Evolutionary conservation across 1,140 invertebrate species (phyloP).

Genomic region (Drosophila micromelanica): DNA sequence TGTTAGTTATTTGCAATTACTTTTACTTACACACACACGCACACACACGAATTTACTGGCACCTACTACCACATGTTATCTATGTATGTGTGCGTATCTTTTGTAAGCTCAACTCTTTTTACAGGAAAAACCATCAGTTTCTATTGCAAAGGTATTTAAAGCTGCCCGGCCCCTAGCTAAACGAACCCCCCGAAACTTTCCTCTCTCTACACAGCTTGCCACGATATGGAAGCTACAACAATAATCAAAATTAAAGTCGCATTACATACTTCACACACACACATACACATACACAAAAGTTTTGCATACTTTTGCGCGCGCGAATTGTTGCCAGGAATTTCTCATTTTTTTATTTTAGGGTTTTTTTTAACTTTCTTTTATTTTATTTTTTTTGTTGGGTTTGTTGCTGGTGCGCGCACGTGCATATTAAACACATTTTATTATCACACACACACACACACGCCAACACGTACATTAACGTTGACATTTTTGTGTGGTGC

Average conservation of each 20-base stretch:
- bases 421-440: constrained; percentile 77
- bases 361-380: constrained; percentile 14
- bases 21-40: constrained; percentile 22
- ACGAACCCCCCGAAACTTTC: background rate
- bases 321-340: constrained; percentile 34
- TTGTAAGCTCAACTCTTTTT: constrained; percentile 83
- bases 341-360: too few relatives aligned
- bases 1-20: constrained; percentile 26
- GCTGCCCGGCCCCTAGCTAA: constrained; percentile 55
- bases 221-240: constrained; percentile 34
- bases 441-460: constrained; percentile 55
- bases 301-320: constrained; percentile 54
- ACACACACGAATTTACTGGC: constrained; percentile 13
- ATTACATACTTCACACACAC: constrained; percentile 41
- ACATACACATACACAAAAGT: constrained; percentile 45
- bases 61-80: constrained; percentile 29
- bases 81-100: constrained; percentile 67
- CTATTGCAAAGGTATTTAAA: constrained; percentile 84
- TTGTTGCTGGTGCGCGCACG: constrained; percentile 53
- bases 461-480: constrained; percentile 28
- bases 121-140: constrained; percentile 84
- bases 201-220: constrained; percentile 18
- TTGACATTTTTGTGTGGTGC: constrained; percentile 58
- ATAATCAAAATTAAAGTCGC: constrained; percentile 51
- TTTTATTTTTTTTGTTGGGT: background rate